Conservation (phyloP, 2,113 vertebrate species). For the Illadopsis cleaveri region DNA sequence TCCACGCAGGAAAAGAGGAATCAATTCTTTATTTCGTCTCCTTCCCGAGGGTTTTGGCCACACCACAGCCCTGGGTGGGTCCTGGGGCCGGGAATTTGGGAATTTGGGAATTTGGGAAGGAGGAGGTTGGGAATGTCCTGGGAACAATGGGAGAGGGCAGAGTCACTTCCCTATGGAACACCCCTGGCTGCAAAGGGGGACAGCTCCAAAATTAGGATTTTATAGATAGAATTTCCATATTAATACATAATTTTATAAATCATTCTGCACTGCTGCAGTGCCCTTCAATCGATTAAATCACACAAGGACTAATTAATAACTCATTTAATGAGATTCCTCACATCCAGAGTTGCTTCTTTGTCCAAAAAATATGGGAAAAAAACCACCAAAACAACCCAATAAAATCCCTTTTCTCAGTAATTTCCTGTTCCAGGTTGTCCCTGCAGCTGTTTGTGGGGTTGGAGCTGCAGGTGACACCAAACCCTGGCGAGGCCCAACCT, state of each 20-base stretch:
- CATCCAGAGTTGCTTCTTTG: not conserved
- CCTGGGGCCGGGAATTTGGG: rapidly evolving
- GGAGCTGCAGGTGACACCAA: not conserved
- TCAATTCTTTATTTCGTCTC: rapidly evolving
- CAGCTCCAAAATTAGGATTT: not conserved
- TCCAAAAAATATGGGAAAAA: rapidly evolving
- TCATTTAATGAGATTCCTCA: rapidly evolving
- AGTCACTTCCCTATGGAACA: not conserved
- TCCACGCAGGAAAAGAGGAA: not conserved
- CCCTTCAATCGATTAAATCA: not conserved
- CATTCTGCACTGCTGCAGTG: rapidly evolving
- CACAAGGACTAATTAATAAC: not conserved
- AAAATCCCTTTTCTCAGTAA: not conserved
- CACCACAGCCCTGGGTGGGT: not conserved
- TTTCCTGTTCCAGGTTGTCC: not conserved
- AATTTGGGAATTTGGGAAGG: not conserved
- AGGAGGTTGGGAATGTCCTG: not conserved
- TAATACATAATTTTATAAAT: not conserved
- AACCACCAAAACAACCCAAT: not conserved
- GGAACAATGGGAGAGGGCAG: not conserved
- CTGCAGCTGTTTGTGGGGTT: not conserved
- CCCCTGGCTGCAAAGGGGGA: not conserved
- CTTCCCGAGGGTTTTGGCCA: not conserved
- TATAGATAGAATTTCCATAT: too few relatives aligned
- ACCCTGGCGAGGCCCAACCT: not conserved